These are phyloP conservation scores for Hafferia zeledoni DNA, from an alignment of 2,797 vertebrate species.

Conservation along the genomic window DNA sequence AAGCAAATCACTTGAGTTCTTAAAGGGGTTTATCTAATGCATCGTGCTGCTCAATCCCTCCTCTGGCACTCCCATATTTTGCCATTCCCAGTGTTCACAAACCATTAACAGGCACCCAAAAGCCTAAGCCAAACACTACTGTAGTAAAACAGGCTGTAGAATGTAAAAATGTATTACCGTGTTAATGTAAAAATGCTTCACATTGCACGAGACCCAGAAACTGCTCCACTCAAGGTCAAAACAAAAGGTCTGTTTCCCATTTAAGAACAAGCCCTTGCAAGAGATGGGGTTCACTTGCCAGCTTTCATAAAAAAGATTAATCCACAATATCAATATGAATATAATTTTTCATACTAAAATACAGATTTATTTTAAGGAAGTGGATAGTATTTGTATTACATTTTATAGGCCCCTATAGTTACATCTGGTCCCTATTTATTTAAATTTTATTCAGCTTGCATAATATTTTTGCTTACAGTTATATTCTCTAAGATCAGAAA, in stretches of 20 bases:
- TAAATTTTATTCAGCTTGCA: conserved; percentile 75
- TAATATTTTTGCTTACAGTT: conserved; percentile 76
- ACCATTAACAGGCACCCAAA: conserved; percentile 55
- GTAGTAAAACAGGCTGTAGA: conserved; percentile 57
- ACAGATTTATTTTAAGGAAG: conserved; percentile 76
- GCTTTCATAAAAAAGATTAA: conserved; percentile 67
- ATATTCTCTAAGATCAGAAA: conserved; percentile 72
- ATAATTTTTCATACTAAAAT: conserved; percentile 76
- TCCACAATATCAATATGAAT: conserved; percentile 71
- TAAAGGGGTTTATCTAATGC: neutral
- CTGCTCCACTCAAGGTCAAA: conserved; percentile 56
- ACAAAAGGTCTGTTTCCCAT: conserved; percentile 66
- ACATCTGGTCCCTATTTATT: conserved; percentile 78
- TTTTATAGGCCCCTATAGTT: conserved; percentile 72
- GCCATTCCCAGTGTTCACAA: neutral
- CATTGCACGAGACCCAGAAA: conserved; percentile 22
- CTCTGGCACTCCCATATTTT: neutral
- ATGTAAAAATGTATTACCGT: conserved; percentile 7
- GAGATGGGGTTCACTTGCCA: conserved; percentile 53
- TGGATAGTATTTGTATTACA: conserved; percentile 73
- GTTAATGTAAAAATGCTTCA: conserved; percentile 44
- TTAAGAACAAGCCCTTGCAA: conserved; percentile 50
- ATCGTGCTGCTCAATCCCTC: neutral
- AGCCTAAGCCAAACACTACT: conserved; percentile 48
- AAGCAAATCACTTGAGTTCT: neutral